phyloP scores from a whole-genome alignment of 2,888 invertebrate genomes.

The Parnassius glacialis region DNA sequence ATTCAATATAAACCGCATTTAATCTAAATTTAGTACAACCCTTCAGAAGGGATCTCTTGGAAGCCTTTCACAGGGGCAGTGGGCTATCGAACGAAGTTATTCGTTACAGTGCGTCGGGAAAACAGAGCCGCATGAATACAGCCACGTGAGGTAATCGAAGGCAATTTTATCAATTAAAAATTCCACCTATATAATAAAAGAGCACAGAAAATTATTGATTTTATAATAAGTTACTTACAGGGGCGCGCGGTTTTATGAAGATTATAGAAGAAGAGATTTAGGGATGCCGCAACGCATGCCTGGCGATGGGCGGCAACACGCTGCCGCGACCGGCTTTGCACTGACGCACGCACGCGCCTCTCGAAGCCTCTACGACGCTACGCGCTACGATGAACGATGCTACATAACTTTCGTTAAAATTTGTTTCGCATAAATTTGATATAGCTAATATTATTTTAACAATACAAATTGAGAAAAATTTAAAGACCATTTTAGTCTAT shows the following conservation, averaged over 20 bases:
- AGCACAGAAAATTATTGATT: constrained; percentile 3
- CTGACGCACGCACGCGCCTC: constrained; percentile 66
- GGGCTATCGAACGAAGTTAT: constrained; percentile 79
- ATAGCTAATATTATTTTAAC: too few relatives aligned
- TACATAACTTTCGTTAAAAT: constrained; percentile 40
- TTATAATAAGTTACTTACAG: constrained; percentile 58
- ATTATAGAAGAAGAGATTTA: constrained; percentile 45
- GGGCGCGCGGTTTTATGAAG: constrained; percentile 69
- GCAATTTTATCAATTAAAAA: constrained; percentile 47
- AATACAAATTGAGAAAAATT: too few relatives aligned
- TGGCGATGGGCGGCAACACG: constrained; percentile 65
- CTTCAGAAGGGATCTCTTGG: constrained; percentile 61
- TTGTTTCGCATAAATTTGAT: not conserved
- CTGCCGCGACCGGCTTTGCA: constrained; percentile 64
- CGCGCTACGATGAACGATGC: constrained; percentile 53
- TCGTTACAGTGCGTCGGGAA: constrained; percentile 65
- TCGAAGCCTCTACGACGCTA: constrained; percentile 47
- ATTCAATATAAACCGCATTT: constrained; percentile 26
- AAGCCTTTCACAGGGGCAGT: constrained; percentile 77
- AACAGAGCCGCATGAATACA: constrained; percentile 53
- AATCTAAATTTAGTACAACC: constrained; percentile 59
- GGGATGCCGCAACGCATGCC: constrained; percentile 57
- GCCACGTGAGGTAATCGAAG: constrained; percentile 64
- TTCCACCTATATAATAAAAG: constrained; percentile 6
- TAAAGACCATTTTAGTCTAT: too few relatives aligned